Conservation (phyloP, 2,888 invertebrate genomes). For the Oligia strigilis region DNA sequence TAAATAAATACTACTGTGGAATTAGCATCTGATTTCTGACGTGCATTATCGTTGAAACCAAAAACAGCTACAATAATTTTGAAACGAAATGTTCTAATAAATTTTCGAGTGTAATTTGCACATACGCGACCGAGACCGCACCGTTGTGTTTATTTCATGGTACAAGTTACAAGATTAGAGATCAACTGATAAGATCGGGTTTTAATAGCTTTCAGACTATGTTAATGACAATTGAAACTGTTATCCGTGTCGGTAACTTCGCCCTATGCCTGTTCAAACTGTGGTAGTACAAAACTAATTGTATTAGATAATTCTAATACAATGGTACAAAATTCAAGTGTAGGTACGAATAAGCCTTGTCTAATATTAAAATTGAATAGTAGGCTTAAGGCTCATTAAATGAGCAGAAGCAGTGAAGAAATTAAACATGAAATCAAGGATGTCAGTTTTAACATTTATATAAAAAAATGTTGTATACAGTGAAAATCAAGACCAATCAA, state of each 20-base stretch:
- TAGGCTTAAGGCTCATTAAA: not conserved
- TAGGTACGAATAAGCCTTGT: not conserved
- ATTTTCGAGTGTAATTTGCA: constrained; percentile 82
- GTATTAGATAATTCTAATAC: not conserved
- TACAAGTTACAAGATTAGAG: constrained; percentile 64
- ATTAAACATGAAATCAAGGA: not conserved
- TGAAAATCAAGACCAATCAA: not conserved
- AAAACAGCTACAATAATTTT: constrained; percentile 71
- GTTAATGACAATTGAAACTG: constrained; percentile 15
- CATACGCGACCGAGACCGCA: constrained; percentile 80
- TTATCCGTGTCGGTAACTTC: constrained; percentile 13
- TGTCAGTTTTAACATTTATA: not conserved
- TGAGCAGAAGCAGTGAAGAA: not conserved
- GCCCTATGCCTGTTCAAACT: not conserved
- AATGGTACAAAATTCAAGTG: not conserved
- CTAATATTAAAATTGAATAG: not conserved
- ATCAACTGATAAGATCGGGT: constrained; percentile 38
- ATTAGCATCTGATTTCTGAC: constrained; percentile 50
- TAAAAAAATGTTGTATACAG: not conserved
- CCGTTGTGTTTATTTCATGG: constrained; percentile 74
- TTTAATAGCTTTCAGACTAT: constrained; percentile 38
- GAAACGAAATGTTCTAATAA: constrained; percentile 81
- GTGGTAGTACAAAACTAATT: not conserved
- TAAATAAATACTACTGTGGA: constrained; percentile 25
- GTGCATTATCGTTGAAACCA: constrained; percentile 62